Evolutionary conservation across 2,888 invertebrate genomes (phyloP).

Genomic region (Oxytorus armatus): DNA sequence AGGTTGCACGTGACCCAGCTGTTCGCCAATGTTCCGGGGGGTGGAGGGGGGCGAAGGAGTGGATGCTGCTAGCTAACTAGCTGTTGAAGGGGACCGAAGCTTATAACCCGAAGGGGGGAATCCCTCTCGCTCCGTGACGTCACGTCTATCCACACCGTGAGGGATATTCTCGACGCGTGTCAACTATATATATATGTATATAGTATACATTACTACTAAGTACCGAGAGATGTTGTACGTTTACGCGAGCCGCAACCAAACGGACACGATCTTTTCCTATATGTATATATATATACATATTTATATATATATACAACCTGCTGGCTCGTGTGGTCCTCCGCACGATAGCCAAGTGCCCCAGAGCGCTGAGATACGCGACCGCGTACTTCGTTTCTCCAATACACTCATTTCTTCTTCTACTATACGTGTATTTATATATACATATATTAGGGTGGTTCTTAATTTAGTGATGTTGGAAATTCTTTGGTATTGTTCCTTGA

Average conservation of each 20-base stretch:
- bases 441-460: no score
- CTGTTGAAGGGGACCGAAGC: constrained; percentile 56
- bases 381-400: constrained; percentile 18
- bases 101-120: constrained; percentile 71
- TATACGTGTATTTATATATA: neutral
- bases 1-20: constrained; percentile 82
- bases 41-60: constrained; percentile 7
- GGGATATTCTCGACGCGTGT: constrained; percentile 61
- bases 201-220: neutral
- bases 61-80: constrained; percentile 55
- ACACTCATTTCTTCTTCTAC: constrained; percentile 2
- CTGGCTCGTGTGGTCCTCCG: constrained; percentile 30
- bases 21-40: constrained; percentile 69
- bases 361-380: constrained; percentile 15
- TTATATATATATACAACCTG: neutral
- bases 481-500: no score
- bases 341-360: constrained; percentile 19
- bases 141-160: constrained; percentile 75
- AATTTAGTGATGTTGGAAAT: no score
- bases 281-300: constrained; percentile 1
- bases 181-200: constrained; percentile 13
- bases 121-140: constrained; percentile 79
- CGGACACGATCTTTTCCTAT: constrained; percentile 17
- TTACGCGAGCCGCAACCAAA: constrained; percentile 39
- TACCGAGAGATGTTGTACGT: constrained; percentile 37